These are phyloP conservation scores for Mythimna albipuncta DNA, from an alignment of 2,888 invertebrate genomes.

Conservation along the genomic window DNA sequence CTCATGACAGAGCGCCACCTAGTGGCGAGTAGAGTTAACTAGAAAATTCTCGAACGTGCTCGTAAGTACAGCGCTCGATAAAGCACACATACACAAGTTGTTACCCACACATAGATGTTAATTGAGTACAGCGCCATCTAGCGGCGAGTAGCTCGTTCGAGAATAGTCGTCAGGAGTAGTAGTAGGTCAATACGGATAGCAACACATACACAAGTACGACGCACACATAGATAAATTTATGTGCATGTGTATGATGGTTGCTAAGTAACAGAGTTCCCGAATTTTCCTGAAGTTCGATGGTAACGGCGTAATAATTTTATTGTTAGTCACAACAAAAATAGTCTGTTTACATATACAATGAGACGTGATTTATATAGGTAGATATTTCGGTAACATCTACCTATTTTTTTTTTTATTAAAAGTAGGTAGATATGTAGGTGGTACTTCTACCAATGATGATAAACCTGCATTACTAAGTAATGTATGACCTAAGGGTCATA, in stretches of 20 bases:
- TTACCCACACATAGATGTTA: background rate
- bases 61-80: background rate
- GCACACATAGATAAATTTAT: slow-evolving; percentile 27
- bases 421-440: no score
- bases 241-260: background rate
- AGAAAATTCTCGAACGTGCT: slow-evolving; percentile 46
- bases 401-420: no score
- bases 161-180: background rate
- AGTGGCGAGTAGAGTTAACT: slow-evolving; percentile 70
- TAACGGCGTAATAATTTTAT: background rate
- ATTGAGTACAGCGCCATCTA: slow-evolving; percentile 73
- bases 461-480: background rate
- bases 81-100: background rate
- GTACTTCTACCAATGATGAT: background rate
- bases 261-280: slow-evolving; percentile 34
- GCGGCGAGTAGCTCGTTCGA: slow-evolving; percentile 69
- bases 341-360: background rate
- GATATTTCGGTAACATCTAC: background rate
- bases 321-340: slow-evolving; percentile 22
- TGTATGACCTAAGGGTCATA: background rate
- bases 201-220: slow-evolving; percentile 32
- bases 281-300: slow-evolving; percentile 52
- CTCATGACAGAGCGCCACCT: slow-evolving; percentile 72
- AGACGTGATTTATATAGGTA: background rate
- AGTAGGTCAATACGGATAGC: background rate